These are phyloP conservation scores for Drosophila vallismaia DNA, from an alignment of 2,888 invertebrate genomes.

Conservation along the genomic window DNA sequence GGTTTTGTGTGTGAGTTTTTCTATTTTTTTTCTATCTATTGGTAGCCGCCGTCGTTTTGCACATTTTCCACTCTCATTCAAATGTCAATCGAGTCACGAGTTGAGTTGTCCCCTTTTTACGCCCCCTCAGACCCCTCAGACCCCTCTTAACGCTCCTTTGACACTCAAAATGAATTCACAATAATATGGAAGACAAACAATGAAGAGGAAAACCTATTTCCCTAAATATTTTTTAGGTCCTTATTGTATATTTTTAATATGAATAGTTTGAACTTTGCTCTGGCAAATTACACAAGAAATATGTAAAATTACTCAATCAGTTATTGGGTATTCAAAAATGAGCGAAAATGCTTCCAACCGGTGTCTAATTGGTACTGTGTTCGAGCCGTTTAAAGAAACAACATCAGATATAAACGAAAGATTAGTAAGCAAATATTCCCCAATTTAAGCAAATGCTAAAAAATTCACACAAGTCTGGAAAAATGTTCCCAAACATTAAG, in stretches of 20 bases:
- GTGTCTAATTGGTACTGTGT: neutral
- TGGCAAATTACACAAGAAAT: conserved; percentile 10
- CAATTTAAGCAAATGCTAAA: neutral
- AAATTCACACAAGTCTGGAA: neutral
- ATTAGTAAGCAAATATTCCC: neutral
- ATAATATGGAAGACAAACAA: conserved; percentile 43
- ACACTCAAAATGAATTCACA: conserved; percentile 48
- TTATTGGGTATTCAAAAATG: neutral
- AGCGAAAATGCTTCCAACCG: neutral
- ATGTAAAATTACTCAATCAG: conserved; percentile 4
- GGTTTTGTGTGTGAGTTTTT: conserved; percentile 28
- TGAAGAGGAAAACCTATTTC: conserved; percentile 56
- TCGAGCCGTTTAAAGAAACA: neutral
- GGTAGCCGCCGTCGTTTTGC: conserved; percentile 58
- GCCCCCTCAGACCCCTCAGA: conserved; percentile 4
- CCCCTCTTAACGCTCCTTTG: conserved; percentile 2
- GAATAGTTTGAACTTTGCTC: conserved; percentile 1
- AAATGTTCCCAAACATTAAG: conserved; percentile 12
- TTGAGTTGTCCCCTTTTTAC: conserved; percentile 39
- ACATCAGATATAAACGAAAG: neutral
- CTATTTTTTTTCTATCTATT: neutral
- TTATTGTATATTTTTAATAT: neutral
- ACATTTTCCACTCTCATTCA: conserved; percentile 75
- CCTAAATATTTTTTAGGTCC: conserved; percentile 54
- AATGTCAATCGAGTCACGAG: conserved; percentile 78